phyloP scores from a whole-genome alignment of 2,113 vertebrate genomes.

The Hippopotamus amphibius region DNA sequence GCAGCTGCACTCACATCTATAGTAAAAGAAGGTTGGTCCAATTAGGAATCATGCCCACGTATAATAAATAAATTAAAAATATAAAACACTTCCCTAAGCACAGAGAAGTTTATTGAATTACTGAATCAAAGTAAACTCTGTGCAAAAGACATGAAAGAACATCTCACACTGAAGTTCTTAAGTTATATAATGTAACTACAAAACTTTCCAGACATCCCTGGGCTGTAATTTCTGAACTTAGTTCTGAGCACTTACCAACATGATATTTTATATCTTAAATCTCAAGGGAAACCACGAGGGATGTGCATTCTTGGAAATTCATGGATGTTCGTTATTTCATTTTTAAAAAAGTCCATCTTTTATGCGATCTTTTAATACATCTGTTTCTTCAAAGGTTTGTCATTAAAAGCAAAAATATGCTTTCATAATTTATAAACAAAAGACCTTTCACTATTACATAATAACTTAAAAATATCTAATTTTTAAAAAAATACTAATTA shows the following conservation, averaged over 20 bases:
- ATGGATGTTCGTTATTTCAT: background rate
- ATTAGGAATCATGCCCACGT: background rate
- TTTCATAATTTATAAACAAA: slow-evolving; percentile 21
- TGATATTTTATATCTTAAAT: background rate
- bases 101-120: slow-evolving; percentile 22
- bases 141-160: slow-evolving; percentile 39
- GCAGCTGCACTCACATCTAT: background rate
- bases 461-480: slow-evolving; percentile 2
- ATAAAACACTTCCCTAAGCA: slow-evolving; percentile 43
- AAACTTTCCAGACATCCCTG: background rate
- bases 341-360: background rate
- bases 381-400: background rate
- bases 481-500: slow-evolving; percentile 25
- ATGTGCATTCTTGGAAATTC: background rate
- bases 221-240: slow-evolving; percentile 22
- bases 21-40: background rate
- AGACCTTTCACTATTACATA: background rate
- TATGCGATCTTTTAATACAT: background rate
- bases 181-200: background rate
- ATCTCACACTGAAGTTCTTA: background rate
- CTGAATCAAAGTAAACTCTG: slow-evolving; percentile 31
- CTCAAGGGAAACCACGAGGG: background rate
- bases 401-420: slow-evolving; percentile 2
- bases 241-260: background rate
- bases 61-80: slow-evolving; percentile 26